Conservation (phyloP, 2,888 invertebrate species). For the Lydus trimaculatus region DNA sequence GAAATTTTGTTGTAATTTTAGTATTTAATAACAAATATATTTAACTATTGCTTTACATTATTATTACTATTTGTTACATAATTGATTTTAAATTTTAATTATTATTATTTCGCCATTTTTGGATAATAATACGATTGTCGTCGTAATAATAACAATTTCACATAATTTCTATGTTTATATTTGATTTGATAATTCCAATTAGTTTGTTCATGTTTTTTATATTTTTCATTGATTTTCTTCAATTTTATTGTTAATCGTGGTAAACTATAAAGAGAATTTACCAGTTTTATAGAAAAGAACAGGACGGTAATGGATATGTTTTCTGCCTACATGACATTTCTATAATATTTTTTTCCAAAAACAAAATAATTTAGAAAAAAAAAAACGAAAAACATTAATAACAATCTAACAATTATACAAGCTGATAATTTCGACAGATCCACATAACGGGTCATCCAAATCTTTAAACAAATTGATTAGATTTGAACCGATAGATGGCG, state of each 20-base stretch:
- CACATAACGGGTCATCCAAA: no score
- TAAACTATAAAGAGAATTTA: slow-evolving; percentile 20
- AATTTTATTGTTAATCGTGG: slow-evolving; percentile 14
- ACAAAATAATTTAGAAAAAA: not conserved
- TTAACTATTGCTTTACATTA: not conserved
- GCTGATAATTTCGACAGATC: no score
- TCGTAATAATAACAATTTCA: slow-evolving; percentile 40
- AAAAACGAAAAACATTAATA: not conserved
- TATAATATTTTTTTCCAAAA: not conserved
- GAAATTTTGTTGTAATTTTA: no score
- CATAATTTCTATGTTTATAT: slow-evolving; percentile 33
- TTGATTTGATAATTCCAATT: slow-evolving; percentile 9
- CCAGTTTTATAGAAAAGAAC: not conserved
- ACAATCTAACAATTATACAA: no score
- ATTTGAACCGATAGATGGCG: no score
- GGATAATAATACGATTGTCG: slow-evolving; percentile 36
- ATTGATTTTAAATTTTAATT: slow-evolving; percentile 21
- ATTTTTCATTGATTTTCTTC: not conserved
- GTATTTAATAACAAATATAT: not conserved
- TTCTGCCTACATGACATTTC: slow-evolving; percentile 32
- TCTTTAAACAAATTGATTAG: no score
- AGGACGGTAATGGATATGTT: slow-evolving; percentile 44
- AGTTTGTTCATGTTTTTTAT: not conserved
- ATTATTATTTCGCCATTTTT: slow-evolving; percentile 5
- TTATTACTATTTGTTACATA: not conserved